These are phyloP conservation scores for Syngnathus typhle DNA, from an alignment of 2,113 vertebrate genomes.

Conservation along the genomic window DNA sequence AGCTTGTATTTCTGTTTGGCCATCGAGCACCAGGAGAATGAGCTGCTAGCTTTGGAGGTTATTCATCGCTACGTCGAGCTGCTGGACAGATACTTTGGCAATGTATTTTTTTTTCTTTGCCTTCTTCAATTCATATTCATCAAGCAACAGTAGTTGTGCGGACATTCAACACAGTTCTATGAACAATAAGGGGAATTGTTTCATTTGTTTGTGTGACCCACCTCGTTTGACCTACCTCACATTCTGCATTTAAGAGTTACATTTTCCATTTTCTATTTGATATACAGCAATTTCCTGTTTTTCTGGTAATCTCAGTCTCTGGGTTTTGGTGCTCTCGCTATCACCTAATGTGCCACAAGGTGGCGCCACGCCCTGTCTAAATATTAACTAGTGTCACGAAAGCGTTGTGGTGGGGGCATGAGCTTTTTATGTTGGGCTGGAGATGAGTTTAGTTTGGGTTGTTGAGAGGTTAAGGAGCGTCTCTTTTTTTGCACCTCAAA, in stretches of 20 bases:
- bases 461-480: neutral
- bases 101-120: conserved; percentile 67
- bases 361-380: neutral
- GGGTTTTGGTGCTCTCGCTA: neutral
- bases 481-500: too few species aligned
- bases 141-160: neutral
- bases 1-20: conserved; percentile 97
- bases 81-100: conserved; percentile 98
- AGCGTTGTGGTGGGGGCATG: neutral
- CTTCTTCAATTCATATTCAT: conserved; percentile 9
- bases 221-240: too few species aligned
- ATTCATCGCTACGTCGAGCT: conserved; percentile 96
- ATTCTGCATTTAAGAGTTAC: neutral
- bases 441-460: neutral
- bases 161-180: neutral
- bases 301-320: neutral
- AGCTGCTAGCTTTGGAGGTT: conserved; percentile 88
- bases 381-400: neutral
- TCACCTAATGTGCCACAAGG: neutral
- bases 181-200: neutral
- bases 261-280: neutral
- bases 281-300: neutral
- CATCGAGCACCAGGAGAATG: conserved; percentile 89
- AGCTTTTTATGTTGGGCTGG: neutral
- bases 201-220: neutral